Base-by-base conservation (phyloP, 1,140 invertebrate species). In the Eumeta japonica region DNA sequence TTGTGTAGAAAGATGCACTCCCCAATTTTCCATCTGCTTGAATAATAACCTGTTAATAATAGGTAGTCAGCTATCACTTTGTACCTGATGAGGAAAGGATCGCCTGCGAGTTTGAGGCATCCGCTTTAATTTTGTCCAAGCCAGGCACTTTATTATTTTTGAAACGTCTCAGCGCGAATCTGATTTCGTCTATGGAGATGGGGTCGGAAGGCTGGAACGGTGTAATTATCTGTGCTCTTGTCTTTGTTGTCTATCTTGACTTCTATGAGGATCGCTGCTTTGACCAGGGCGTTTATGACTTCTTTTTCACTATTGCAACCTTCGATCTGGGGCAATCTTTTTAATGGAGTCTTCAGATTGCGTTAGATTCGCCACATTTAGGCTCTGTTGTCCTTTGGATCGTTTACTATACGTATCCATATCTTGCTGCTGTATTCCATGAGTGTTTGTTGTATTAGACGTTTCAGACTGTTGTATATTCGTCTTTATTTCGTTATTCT, bases 331-430 rank as follows among this genome's bases (percentile, higher is more conserved):
- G 35, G 35, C 4, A 37, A 10, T 30, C 15, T 28, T 28, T 28
- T 24, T 29, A 29, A 16, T 10, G 20, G 12, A 14, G 14, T 28
- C 28, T 37, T 28, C 10, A 29, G 13, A 10, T 16, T 37, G 12
- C 24, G 36, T 30, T 37, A 24, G 2, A 37, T 37, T 13, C 35
- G 35, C 35, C 35, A 37, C 35, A 37, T 37, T 10, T 28, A 13
- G 10, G 35, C n/a, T n/a, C n/a, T n/a, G n/a, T n/a, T n/a, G n/a
- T n/a, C n/a, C n/a, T n/a, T n/a, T n/a, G n/a, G n/a, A n/a, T n/a
- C n/a, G n/a, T n/a, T n/a, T n/a, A n/a, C n/a, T n/a, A n/a, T n/a
- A n/a, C n/a, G n/a, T n/a, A n/a, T 28, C 35, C 35, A 37, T 27
- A 15, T 37, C 11, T 27, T 12, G 10, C 28, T 16, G 12, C 16